A percentile compares a stretch with the other conserved stretches of the same genome.
Evolutionary conservation across 2,888 invertebrate species (phyloP).

Genomic region (Caradrina kadenii): DNA sequence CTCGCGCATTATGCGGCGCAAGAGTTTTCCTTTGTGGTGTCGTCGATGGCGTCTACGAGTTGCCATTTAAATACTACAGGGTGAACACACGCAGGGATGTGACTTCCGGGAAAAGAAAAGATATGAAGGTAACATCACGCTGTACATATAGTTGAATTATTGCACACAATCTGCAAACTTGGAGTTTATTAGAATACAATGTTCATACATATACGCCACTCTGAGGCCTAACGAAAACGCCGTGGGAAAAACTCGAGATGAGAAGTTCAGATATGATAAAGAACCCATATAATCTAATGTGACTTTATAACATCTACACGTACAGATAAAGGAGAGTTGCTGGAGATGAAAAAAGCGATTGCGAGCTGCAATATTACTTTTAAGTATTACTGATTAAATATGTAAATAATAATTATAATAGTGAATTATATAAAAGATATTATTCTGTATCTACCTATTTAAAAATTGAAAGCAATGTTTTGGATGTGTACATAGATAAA

Average conservation of each 20-base stretch:
- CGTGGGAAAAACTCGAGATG: constrained; percentile 36
- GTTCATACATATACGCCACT: constrained; percentile 26
- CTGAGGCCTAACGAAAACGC: constrained; percentile 49
- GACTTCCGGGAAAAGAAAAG: constrained; percentile 35
- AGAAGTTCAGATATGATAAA: constrained; percentile 41
- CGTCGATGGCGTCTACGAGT: constrained; percentile 5
- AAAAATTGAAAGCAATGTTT: constrained; percentile 84
- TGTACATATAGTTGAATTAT: constrained; percentile 50
- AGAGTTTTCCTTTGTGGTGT: constrained; percentile 18
- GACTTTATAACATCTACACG: constrained; percentile 39
- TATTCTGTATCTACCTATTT: constrained; percentile 73
- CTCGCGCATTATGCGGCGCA: constrained; percentile 59
- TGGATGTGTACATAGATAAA: constrained; percentile 82
- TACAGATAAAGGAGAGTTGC: constrained; percentile 53
- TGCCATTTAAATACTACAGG: constrained; percentile 28
- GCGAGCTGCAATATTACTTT: constrained; percentile 88
- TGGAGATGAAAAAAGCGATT: constrained; percentile 76
- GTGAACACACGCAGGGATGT: constrained; percentile 36
- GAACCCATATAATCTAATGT: constrained; percentile 27
- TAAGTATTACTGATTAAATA: constrained; percentile 84
- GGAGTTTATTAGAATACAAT: constrained; percentile 29
- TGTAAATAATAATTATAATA: constrained; percentile 82
- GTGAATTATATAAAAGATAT: constrained; percentile 75
- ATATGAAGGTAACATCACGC: constrained; percentile 57
- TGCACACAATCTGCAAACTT: constrained; percentile 38